Evolutionary conservation across 2,888 invertebrate species (phyloP), one percentile per base, ranked within the genome.

Genomic region (Lepeophtheirus nordmannii): DNA sequence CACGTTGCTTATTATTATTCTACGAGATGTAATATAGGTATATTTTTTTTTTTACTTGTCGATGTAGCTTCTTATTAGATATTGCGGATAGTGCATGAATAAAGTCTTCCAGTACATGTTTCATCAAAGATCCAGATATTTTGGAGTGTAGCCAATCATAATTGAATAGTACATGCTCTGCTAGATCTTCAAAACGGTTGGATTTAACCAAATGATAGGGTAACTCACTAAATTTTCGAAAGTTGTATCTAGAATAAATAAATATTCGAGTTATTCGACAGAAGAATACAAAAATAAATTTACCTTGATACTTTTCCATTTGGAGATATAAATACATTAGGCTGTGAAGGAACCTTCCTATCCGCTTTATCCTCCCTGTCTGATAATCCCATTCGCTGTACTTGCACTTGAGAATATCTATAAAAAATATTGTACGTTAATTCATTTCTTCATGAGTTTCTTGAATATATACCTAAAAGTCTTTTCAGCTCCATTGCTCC

Each of bases 71-170:
- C 72, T 86, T 86, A 71, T 86, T 83, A 22, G 86, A 86, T 11
- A 89, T 86, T 74, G 89, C 84, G 10, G 77, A 78, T 68, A 86
- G 85, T 0, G 91, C 87, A 74, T 96, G 96, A 76, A 96, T 94
- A 72, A 92, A 96, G 76, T 97, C 96, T 8, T 90, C 87, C 9
- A 97, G 78, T 1, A 94, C 86, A 0, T 92, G 86, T 76, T 94
- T 96, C 14, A 97, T 79, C 0, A 96, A 94, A 74, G 94, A 96
- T 72, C 91, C 89, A 70, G 87, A 87, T 0, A 96, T 79, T 74
- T 97, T 97, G 0, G 96, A 93, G 74, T 94, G 93, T 0, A 97
- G 80, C 91, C 94, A 97, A 72, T 91, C 87, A 74, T 96, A 97
- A 76, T 94, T 94, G 77, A 97, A 97, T 0, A 97, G 79, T 0